Evolutionary conservation across 2,113 vertebrate genomes (phyloP).

Genomic region (Barbus barbus): DNA sequence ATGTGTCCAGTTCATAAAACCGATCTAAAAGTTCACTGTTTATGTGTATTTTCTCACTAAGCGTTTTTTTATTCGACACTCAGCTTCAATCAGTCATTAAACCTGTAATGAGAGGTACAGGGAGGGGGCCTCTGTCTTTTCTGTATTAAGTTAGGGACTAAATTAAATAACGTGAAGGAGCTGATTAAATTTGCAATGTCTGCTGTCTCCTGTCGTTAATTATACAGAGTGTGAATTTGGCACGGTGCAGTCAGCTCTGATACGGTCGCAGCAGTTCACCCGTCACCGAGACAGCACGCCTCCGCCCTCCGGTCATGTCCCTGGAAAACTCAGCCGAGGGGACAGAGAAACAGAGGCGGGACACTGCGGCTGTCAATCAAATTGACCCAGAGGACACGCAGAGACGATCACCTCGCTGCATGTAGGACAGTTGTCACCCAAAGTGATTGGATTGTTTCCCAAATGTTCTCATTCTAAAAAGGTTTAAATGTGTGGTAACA

Average conservation of each 20-base stretch:
- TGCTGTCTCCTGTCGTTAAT: slow-evolving; percentile 42
- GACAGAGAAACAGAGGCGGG: slow-evolving; percentile 11
- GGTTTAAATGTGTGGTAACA: not conserved
- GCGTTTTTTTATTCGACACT: not conserved
- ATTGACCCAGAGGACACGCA: slow-evolving; percentile 1
- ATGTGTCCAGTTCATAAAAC: not conserved
- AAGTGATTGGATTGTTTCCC: slow-evolving; percentile 26
- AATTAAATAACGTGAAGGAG: slow-evolving; percentile 41
- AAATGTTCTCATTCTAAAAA: not conserved
- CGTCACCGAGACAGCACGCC: not conserved
- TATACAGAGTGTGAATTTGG: slow-evolving; percentile 38
- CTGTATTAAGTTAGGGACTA: slow-evolving; percentile 31
- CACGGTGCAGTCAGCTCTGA: not conserved
- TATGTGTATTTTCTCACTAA: not conserved
- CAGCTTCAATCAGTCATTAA: slow-evolving; percentile 10
- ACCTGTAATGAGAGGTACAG: slow-evolving; percentile 22
- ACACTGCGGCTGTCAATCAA: slow-evolving; percentile 24
- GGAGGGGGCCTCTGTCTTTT: slow-evolving; percentile 3
- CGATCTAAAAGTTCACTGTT: not conserved
- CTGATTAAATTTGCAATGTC: slow-evolving; percentile 42
- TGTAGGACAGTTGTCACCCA: not conserved
- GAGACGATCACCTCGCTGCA: slow-evolving; percentile 4
- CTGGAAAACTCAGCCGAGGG: slow-evolving; percentile 8
- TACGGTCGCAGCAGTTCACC: not conserved
- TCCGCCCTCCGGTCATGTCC: not conserved